phyloP scores from a whole-genome alignment of 1,140 invertebrate genomes.

The Tenebrio molitor region DNA sequence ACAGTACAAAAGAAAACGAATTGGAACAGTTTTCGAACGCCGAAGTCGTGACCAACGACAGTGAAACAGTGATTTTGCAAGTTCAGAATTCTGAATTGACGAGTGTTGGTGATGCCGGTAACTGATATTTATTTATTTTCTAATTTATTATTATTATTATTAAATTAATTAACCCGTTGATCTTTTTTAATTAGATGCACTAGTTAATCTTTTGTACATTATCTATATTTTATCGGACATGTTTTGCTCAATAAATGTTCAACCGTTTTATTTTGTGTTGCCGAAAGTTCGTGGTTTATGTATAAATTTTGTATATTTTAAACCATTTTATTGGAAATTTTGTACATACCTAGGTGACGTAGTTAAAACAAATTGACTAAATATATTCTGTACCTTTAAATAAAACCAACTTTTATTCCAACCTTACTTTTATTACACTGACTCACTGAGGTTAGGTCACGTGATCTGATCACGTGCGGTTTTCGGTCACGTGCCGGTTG shows the following conservation, averaged over 20 bases:
- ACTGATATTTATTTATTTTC: slow-evolving; percentile 52
- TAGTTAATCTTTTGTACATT: slow-evolving; percentile 32
- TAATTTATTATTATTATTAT: slow-evolving; percentile 46
- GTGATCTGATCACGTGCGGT: no score
- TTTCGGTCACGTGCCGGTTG: no score
- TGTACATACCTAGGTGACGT: slow-evolving; percentile 23
- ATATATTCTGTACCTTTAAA: slow-evolving; percentile 44
- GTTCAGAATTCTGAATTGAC: slow-evolving; percentile 1
- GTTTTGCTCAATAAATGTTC: slow-evolving; percentile 44
- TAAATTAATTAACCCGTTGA: slow-evolving; percentile 32
- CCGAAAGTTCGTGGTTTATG: slow-evolving; percentile 16
- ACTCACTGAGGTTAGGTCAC: no score
- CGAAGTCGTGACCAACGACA: slow-evolving; percentile 10
- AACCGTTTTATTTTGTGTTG: slow-evolving; percentile 23
- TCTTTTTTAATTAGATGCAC: slow-evolving; percentile 29
- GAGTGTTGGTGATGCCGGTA: slow-evolving; percentile 43
- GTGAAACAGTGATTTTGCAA: slow-evolving; percentile 38
- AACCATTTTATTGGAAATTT: slow-evolving; percentile 28
- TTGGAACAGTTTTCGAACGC: slow-evolving; percentile 18
- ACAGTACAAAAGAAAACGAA: slow-evolving; percentile 20
- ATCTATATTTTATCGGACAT: slow-evolving; percentile 7
- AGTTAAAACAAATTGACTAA: slow-evolving; percentile 27
- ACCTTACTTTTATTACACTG: no score
- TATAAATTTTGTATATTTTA: slow-evolving; percentile 26
- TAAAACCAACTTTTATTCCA: slow-evolving; percentile 32